Conservation (phyloP, 2,113 vertebrate genomes). For the Anarrhichthys ocellatus region DNA sequence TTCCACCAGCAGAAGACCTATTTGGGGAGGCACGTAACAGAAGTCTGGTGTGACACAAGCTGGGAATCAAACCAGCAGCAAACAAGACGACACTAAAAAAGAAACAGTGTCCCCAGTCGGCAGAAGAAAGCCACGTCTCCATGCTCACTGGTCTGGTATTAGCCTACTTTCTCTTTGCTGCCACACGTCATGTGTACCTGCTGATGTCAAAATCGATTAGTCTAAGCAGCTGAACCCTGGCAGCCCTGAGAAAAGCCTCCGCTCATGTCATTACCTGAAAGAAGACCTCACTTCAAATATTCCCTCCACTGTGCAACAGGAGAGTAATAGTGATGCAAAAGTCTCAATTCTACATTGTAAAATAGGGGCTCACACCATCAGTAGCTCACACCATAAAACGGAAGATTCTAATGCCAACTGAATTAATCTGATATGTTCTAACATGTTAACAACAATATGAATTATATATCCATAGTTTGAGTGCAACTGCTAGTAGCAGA, state of each 20-base stretch:
- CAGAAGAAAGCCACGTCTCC: constrained; percentile 9
- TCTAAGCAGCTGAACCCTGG: constrained; percentile 60
- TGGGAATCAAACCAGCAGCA: constrained; percentile 18
- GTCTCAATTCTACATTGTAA: neutral
- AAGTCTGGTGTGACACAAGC: neutral
- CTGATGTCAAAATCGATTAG: constrained; percentile 71
- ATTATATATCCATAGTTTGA: neutral
- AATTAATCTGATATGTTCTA: neutral
- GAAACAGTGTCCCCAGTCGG: constrained; percentile 20
- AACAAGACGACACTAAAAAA: neutral
- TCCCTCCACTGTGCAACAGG: neutral
- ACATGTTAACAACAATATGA: neutral
- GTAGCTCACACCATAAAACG: neutral
- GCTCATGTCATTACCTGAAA: constrained; percentile 50
- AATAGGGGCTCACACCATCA: neutral
- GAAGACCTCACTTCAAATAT: constrained; percentile 15
- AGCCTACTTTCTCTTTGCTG: constrained; percentile 63
- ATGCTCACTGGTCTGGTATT: constrained; percentile 42
- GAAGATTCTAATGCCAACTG: neutral
- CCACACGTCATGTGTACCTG: constrained; percentile 54
- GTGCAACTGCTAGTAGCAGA: neutral
- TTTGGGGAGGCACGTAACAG: neutral
- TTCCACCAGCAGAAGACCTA: neutral
- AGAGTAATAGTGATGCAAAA: neutral
- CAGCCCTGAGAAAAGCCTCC: constrained; percentile 54